Evolutionary conservation across 2,888 invertebrate species (phyloP).

Genomic region (Coremacera marginata): DNA sequence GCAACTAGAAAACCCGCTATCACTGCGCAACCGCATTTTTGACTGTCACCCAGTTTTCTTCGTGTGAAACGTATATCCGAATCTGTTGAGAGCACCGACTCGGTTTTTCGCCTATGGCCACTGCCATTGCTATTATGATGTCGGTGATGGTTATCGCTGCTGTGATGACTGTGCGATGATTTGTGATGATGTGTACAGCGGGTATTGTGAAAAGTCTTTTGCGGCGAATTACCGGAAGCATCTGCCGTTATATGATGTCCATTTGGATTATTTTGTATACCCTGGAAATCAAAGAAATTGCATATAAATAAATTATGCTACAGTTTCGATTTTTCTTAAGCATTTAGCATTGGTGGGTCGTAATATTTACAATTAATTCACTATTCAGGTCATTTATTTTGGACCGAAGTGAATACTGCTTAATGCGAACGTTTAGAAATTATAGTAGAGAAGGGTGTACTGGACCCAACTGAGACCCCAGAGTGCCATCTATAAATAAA

Average conservation of each 20-base stretch:
- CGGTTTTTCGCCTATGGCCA: conserved; percentile 66
- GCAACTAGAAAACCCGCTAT: conserved; percentile 86
- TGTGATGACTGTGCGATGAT: conserved; percentile 50
- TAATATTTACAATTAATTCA: too few species aligned
- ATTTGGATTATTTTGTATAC: conserved; percentile 50
- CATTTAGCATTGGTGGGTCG: too few species aligned
- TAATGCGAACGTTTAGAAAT: too few species aligned
- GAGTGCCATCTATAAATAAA: too few species aligned
- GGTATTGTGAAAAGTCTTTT: conserved; percentile 66
- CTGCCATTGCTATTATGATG: conserved; percentile 50
- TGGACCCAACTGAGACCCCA: too few species aligned
- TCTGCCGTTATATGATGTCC: conserved; percentile 48
- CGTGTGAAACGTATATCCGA: conserved; percentile 91
- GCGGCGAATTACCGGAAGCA: conserved; percentile 49
- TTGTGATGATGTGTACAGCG: conserved; percentile 67
- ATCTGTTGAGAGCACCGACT: conserved; percentile 87
- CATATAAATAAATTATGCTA: background rate
- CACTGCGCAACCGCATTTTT: conserved; percentile 89
- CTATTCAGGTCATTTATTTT: too few species aligned
- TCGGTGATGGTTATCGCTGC: conserved; percentile 34
- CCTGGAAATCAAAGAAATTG: conserved; percentile 45
- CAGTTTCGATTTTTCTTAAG: too few species aligned
- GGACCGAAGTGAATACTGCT: too few species aligned
- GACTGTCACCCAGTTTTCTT: conserved; percentile 85
- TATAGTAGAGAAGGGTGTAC: too few species aligned